Evolutionary conservation across 1,140 invertebrate genomes (phyloP).

Genomic region (Bombus picipes): DNA sequence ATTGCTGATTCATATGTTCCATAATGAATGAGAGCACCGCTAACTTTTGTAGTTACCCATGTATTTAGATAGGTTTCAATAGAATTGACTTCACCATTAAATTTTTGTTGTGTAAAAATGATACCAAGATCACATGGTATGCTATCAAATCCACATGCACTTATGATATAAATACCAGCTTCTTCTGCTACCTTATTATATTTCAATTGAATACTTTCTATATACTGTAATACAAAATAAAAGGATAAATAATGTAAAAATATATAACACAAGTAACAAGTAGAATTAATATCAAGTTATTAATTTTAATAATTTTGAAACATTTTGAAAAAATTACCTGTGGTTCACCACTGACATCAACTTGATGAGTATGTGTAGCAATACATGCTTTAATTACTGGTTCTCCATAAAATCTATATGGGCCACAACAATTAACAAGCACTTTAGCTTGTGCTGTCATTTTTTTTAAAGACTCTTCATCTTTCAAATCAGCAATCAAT

Average conservation of each 20-base stretch:
- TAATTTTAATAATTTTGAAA: not conserved
- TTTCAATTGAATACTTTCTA: slow-evolving; percentile 92
- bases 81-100: slow-evolving; percentile 87
- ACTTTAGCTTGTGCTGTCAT: slow-evolving; percentile 91
- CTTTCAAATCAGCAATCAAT: slow-evolving; percentile 90
- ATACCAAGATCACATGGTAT: slow-evolving; percentile 94
- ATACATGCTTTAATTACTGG: slow-evolving; percentile 96
- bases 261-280: not conserved
- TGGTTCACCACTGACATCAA: slow-evolving; percentile 96
- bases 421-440: slow-evolving; percentile 94
- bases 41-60: slow-evolving; percentile 71
- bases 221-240: slow-evolving; percentile 85
- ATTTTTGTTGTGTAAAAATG: slow-evolving; percentile 88
- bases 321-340: slow-evolving; percentile 79
- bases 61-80: slow-evolving; percentile 88
- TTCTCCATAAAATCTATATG: slow-evolving; percentile 95
- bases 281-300: not conserved
- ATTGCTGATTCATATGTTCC: slow-evolving; percentile 93
- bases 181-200: slow-evolving; percentile 91
- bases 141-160: slow-evolving; percentile 95
- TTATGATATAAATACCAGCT: slow-evolving; percentile 91
- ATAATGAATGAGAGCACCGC: slow-evolving; percentile 85
- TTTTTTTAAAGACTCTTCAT: slow-evolving; percentile 87
- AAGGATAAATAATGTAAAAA: not conserved
- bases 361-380: slow-evolving; percentile 90